Percentiles rank a stretch among this genome's conserved stretches.
phyloP scores from a whole-genome alignment of 2,113 vertebrate species.

The Halcyon senegalensis region DNA sequence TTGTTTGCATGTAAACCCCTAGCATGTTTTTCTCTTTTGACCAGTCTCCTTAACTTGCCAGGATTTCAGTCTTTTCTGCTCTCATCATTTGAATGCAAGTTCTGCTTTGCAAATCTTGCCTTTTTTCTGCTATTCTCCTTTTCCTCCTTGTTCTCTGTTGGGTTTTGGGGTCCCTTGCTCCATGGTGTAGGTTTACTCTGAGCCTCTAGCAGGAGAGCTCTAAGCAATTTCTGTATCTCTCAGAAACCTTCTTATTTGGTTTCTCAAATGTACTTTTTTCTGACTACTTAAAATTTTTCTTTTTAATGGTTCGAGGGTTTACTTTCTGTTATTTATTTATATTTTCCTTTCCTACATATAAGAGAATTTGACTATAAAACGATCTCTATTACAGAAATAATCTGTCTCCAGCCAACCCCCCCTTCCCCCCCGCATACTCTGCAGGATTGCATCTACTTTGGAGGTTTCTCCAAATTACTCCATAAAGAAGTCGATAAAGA shows the following conservation, averaged over 20 bases:
- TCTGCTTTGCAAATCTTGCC: neutral
- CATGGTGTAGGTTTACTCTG: neutral
- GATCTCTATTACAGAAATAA: neutral
- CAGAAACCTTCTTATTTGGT: neutral
- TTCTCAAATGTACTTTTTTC: neutral
- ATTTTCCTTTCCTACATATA: neutral
- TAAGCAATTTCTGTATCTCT: neutral
- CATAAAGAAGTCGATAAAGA: neutral
- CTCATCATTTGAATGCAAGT: neutral
- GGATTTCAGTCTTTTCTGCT: neutral
- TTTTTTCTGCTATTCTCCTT: neutral
- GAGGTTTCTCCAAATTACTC: neutral
- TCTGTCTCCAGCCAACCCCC: neutral
- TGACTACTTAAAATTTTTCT: neutral
- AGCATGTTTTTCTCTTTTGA: neutral
- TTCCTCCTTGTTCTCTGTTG: neutral
- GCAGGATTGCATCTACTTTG: neutral
- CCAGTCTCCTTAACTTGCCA: neutral
- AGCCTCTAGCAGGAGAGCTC: neutral
- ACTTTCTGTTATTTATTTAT: neutral
- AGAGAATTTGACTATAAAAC: neutral
- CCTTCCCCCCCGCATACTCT: neutral
- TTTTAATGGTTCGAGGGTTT: neutral
- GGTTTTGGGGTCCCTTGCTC: neutral
- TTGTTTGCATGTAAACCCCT: neutral